These are phyloP conservation scores for Odontothrips loti DNA, from an alignment of 2,888 invertebrate genomes.

Conservation along the genomic window DNA sequence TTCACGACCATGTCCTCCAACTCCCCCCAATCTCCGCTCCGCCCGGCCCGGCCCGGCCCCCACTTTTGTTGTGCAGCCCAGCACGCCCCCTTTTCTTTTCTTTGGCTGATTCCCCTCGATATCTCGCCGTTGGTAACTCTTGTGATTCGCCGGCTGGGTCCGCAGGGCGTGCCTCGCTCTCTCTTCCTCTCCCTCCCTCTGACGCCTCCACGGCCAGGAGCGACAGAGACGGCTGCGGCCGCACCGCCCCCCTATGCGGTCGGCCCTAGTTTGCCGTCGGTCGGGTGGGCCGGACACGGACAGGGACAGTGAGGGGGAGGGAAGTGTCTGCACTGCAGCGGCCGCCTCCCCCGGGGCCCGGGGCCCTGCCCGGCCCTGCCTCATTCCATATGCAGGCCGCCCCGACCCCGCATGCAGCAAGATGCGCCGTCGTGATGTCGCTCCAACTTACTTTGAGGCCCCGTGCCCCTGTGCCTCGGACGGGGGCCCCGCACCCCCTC, in stretches of 20 bases:
- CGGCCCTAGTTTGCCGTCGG: neutral
- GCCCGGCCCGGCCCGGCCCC: too few species aligned
- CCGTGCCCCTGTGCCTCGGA: neutral
- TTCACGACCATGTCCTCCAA: too few species aligned
- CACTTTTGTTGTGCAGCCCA: too few species aligned
- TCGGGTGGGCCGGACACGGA: neutral
- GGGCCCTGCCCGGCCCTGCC: neutral
- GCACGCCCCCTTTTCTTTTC: too few species aligned
- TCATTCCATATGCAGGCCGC: constrained; percentile 2
- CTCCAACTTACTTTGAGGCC: neutral
- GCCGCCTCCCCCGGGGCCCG: neutral
- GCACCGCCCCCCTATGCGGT: neutral
- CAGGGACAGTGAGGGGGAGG: neutral
- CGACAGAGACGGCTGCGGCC: too few species aligned
- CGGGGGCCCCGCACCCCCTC: neutral
- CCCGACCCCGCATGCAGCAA: neutral
- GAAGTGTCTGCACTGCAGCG: constrained; percentile 5
- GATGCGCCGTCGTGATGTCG: neutral
- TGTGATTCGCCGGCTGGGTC: too few species aligned
- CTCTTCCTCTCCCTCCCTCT: too few species aligned
- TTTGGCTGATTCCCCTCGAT: too few species aligned
- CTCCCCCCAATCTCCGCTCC: too few species aligned
- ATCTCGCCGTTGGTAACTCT: too few species aligned
- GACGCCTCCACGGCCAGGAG: too few species aligned
- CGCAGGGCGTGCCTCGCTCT: too few species aligned